Percentiles rank a stretch among this genome's conserved stretches.
phyloP scores from a whole-genome alignment of 2,888 invertebrate species.

The Sesia apiformis region DNA sequence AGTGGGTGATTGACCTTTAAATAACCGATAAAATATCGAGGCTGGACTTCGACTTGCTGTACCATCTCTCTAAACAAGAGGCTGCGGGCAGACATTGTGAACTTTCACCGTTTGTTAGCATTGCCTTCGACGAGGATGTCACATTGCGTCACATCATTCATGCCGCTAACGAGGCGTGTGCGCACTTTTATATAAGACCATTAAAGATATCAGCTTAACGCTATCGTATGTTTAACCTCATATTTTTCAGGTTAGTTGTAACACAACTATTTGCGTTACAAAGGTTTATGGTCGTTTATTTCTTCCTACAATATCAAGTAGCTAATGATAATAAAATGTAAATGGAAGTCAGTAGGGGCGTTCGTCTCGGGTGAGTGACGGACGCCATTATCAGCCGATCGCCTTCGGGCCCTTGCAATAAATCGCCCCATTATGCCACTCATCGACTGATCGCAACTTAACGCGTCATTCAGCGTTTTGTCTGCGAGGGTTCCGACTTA shows the following conservation, averaged over 20 bases:
- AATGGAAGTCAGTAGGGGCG: conserved; percentile 1
- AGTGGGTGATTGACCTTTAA: conserved; percentile 24
- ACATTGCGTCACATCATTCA: conserved; percentile 40
- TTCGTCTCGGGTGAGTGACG: conserved; percentile 16
- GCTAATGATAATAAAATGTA: not conserved
- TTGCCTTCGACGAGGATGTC: conserved; percentile 42
- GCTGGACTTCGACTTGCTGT: conserved; percentile 6
- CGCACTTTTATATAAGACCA: conserved; percentile 25
- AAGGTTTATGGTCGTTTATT: no score
- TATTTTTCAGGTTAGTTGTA: no score
- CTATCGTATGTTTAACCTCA: no score
- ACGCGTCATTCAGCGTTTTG: conserved; percentile 18
- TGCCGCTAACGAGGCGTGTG: conserved; percentile 31
- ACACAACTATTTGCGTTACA: no score
- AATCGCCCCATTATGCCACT: conserved; percentile 24
- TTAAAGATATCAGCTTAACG: not conserved
- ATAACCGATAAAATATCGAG: conserved; percentile 19
- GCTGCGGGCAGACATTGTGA: conserved; percentile 21
- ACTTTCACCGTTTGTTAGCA: conserved; percentile 66
- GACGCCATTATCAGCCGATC: conserved; percentile 20
- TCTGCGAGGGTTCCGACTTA: conserved; percentile 3
- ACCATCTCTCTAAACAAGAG: conserved; percentile 17
- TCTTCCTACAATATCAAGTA: not conserved
- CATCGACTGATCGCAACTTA: conserved; percentile 18
- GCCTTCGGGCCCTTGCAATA: conserved; percentile 15